Base-by-base conservation (phyloP, 1,140 invertebrate genomes). In the Drosophila pectinifera region DNA sequence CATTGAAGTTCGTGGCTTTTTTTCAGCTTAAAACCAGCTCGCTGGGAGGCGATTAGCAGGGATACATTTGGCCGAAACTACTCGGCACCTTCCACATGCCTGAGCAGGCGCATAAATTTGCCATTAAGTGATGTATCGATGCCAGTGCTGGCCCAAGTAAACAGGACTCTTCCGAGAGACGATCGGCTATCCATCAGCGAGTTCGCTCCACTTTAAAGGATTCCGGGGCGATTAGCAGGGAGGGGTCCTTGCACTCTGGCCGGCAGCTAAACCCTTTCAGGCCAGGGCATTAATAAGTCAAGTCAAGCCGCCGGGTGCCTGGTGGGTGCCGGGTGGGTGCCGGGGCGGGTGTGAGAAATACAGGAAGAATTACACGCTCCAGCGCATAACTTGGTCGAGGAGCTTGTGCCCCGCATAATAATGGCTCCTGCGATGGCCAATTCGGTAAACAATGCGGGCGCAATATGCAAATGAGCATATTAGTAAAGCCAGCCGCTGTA, bases 381-480 rank as follows among this genome's bases (percentile, higher is more conserved):
- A 69, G 55, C 55, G 78, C 73, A 78, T 85, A 78, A 62, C 82
- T 77, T 62, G 64, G 58, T 22, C 46, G 28, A 46, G 67, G 38
- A 31, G 24, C 57, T 36, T 84, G 76, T 68, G 82, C 43, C 82
- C 65, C 68, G 83, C 78, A 86, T 88, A 88, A 88, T 78, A 86
- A 56, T 65, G 58, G 63, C 61, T 34, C 31, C 31, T 34, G 4
- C 31, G 11, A 0, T 73, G 79, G 63, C 55, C 64, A 70, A 56
- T 61, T 61, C 73, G 84, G 84, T 76, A 83, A 88, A 89, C 83
- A 88, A 88, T 80, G 76, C 75, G 79, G 63, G 48, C 62, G 70
- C 58, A 80, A 76, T 74, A 88, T 88, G 84, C 73, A 89, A 89
- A 88, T 89, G 55, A 63, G 84, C 78, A 74, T 78, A 89, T 89